Conservation (phyloP, 1,140 invertebrate genomes). For the Trichogramma pretiosum region DNA sequence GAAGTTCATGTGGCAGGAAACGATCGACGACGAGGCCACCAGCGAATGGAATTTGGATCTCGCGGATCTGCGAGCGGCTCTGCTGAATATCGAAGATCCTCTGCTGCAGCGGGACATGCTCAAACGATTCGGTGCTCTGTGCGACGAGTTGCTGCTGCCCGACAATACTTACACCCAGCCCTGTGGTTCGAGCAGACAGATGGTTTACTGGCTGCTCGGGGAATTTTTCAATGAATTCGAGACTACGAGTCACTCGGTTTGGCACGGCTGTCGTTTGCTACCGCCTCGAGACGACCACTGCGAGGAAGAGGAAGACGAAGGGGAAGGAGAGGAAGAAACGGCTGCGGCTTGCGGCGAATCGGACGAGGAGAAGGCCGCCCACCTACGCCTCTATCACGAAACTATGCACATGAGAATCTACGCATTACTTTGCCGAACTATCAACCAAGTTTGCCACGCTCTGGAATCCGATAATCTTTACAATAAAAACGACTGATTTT, state of each 20-base stretch:
- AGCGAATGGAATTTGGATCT: conserved; percentile 28
- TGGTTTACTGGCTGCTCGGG: conserved; percentile 21
- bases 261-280: conserved; percentile 3
- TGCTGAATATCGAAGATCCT: conserved; percentile 21
- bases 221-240: conserved; percentile 26
- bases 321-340: neutral
- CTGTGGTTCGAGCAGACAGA: conserved; percentile 4
- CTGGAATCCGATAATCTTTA: neutral
- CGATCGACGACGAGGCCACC: neutral
- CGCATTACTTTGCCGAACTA: conserved; percentile 1
- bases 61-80: conserved; percentile 21
- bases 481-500: neutral
- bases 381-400: neutral
- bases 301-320: neutral
- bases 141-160: conserved; percentile 18
- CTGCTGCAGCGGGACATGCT: conserved; percentile 8
- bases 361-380: neutral
- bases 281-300: neutral
- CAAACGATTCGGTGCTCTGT: conserved; percentile 19
- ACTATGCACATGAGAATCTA: conserved; percentile 2
- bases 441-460: neutral
- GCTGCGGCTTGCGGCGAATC: neutral
- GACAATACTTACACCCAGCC: neutral
- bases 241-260: conserved; percentile 17
- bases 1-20: conserved; percentile 20